Evolutionary conservation across 2,113 vertebrate species (phyloP), one percentile per base, ranked within the genome.

Genomic region (Salvelinus namaycush): DNA sequence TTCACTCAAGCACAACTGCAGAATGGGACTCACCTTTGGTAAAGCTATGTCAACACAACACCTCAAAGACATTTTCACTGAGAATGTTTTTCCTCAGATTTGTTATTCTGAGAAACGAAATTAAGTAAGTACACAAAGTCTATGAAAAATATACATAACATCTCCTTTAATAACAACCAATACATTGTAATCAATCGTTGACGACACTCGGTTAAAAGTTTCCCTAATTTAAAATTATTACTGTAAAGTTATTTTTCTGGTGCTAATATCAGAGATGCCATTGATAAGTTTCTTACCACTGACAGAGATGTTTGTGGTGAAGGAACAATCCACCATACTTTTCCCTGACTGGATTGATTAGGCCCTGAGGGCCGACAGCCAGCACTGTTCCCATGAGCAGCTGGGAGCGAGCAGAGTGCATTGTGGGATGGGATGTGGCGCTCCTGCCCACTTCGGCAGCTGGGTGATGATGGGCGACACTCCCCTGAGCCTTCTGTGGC

Each of bases 91-190:
- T 24, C 64, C 64, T 13, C 16, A 34, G 26, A 68, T 60, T 60
- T 29, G 27, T 14, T 67, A 31, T 67, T 67, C 24, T 29, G 65
- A 29, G 65, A 29, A 67, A 20, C 6, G n/a, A n/a, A 12, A 65
- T 5, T 65, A 20, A 65, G 4, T 31, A 13, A 67, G 16, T 2
- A 34, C 65, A 9, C 18, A 60, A 20, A n/a, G n/a, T 78, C 67
- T 67, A 71, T 66, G 70, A 54, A 44, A 79, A 65, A 69, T 22
- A 3, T 79, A 77, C 77, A 81, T 84, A 75, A 60, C 22, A 54
- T 29, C 20, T 48, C 14, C 18, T 68, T 29, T 54, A 73, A 34
- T 54, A 70, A 34, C 75, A 29, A 57, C 54, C 13, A 57, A 57
- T 57, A 20, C 16, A 57, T 57, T 57, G 18, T 26, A 18, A 27